A percentile compares a stretch with the other conserved stretches of the same genome.
These are phyloP conservation scores for Pseudolaguvia tuberculata DNA, from an alignment of 2,113 vertebrate species.

Conservation along the genomic window DNA sequence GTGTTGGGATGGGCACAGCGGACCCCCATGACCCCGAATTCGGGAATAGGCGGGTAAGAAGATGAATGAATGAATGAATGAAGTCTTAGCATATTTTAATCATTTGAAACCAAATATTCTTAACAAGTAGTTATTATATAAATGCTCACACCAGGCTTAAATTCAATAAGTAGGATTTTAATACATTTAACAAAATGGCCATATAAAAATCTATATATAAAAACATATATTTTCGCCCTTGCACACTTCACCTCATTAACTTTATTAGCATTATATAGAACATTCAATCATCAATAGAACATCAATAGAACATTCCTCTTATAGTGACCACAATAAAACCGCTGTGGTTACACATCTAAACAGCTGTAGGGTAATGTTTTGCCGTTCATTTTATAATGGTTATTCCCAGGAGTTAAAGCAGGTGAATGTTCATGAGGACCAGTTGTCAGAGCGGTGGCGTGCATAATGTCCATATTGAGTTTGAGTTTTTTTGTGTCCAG, in stretches of 20 bases:
- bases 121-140: neutral
- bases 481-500: slow-evolving; percentile 29
- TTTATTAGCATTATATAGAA: neutral
- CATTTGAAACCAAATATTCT: neutral
- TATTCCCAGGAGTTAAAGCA: slow-evolving; percentile 9
- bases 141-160: neutral
- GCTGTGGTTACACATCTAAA: neutral
- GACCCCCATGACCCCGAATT: no score
- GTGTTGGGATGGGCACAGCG: no score
- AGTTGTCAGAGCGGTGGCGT: slow-evolving; percentile 6
- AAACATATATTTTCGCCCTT: neutral
- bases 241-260: neutral
- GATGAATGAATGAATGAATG: no score
- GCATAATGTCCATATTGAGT: slow-evolving; percentile 28
- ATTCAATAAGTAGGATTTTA: neutral
- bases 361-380: neutral
- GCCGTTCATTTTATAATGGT: neutral
- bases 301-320: neutral
- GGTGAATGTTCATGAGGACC: neutral
- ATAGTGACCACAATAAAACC: neutral
- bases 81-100: no score
- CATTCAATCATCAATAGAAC: neutral
- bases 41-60: no score
- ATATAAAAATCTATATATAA: no score
- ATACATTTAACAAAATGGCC: neutral